Percentiles rank a stretch among this genome's conserved stretches.
Evolutionary conservation across 1,140 invertebrate species (phyloP).

Genomic region (Bombus superbus): DNA sequence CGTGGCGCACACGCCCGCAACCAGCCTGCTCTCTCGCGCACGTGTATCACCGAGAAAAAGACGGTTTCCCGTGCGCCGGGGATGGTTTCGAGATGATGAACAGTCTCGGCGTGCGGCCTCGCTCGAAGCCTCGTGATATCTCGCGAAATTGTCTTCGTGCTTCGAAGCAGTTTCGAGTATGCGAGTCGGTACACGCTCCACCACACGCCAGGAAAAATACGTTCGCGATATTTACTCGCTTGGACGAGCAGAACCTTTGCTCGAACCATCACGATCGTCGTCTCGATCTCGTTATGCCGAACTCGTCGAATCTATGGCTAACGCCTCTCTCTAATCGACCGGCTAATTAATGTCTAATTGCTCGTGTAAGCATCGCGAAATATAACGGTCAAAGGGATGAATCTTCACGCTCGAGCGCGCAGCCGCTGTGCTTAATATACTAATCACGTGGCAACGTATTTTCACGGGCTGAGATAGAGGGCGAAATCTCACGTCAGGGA

Average conservation of each 20-base stretch:
- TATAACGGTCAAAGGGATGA: neutral
- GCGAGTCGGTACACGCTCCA: neutral
- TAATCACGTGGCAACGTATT: conserved; percentile 73
- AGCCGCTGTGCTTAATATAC: conserved; percentile 65
- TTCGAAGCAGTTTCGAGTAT: conserved; percentile 26
- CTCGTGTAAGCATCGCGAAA: neutral
- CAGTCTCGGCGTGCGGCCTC: conserved; percentile 33
- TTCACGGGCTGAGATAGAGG: conserved; percentile 46
- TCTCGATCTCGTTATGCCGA: neutral
- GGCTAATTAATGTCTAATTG: conserved; percentile 16
- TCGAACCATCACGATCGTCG: neutral
- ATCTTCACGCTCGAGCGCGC: neutral
- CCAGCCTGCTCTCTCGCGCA: neutral
- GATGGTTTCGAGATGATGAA: conserved; percentile 48
- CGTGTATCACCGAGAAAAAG: conserved; percentile 24
- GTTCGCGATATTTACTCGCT: conserved; percentile 30
- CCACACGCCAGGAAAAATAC: conserved; percentile 17
- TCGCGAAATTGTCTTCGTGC: conserved; percentile 50
- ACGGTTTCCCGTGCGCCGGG: conserved; percentile 4
- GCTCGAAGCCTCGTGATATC: conserved; percentile 38
- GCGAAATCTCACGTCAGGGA: conserved; percentile 77
- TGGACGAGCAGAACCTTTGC: neutral
- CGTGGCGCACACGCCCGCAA: conserved; percentile 6
- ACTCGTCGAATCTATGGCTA: neutral
- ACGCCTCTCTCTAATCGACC: neutral